Evolutionary conservation across 1,140 invertebrate genomes (phyloP), one percentile per base, ranked within the genome.

Genomic region (Latrodectus geometricus): DNA sequence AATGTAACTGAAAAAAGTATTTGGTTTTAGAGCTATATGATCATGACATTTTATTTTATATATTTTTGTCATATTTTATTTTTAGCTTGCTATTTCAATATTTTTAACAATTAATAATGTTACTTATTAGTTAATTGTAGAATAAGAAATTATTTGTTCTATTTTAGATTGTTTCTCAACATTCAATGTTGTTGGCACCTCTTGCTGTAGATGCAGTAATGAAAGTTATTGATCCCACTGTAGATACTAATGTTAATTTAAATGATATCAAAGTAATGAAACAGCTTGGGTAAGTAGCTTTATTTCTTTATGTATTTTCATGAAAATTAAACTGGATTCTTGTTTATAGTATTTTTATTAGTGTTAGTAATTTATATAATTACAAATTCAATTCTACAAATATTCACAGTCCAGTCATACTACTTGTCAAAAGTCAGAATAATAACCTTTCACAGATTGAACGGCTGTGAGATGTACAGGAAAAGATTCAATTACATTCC

Each of bases 191-290:
- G 69, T 92, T 99, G 86, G 97, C 98, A 23, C 98, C 98, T 23
- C 95, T 99, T 89, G 98, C 99, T 88, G 99, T 99, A 0, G 95
- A 99, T 91, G 98, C 98, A 87, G 97, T 99, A 61, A 93, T 99
- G 73, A 96, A 95, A 92, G 95, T 99, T 88, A 93, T 94, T 82
- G 93, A 95, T 90, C 93, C 94, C 54, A 89, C 91, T n/a, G 72
- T 54, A 5, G 94, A 94, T 86, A 92, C 90, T 50, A 94, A 94
- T 91, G 94, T 95, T 86, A 94, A 96, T 91, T 90, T 95, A 7
- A 93, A 92, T 91, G 96, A 99, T 90, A 98, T 99, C 77, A 98
- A 97, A 93, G 95, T 99, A 12, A 96, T 99, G 82, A 97, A 97
- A 90, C 97, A 98, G 89, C 92, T 99, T 66, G 98, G 98, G 90